Base-by-base conservation (phyloP, 2,113 vertebrate genomes). In the Mirounga angustirostris region DNA sequence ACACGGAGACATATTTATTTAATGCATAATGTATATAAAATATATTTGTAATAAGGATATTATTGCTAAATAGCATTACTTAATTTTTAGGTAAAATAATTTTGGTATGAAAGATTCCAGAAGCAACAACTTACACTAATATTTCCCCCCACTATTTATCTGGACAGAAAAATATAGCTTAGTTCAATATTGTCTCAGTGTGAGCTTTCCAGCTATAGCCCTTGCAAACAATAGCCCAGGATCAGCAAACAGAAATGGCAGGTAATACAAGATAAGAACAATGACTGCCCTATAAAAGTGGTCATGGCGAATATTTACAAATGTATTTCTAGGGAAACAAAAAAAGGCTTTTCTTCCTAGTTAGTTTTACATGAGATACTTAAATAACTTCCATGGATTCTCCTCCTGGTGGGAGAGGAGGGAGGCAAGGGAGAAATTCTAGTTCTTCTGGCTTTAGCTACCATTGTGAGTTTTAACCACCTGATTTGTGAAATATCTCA, bases 31-130 rank as follows among this genome's bases (percentile, higher is more conserved):
- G 21, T 54, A 61, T 52, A n/a, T 43, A 85, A 94, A 91, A n/a
- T 79, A 43, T 5, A 67, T 95, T 59, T 87, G 22, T 52, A 81
- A 87, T 81, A 19, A 74, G 21, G 26, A 91, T 18, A 80, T 13
- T 33, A 80, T 14, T 54, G 52, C 33, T 86, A 95, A 86, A 80
- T 52, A 91, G 21, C 71, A 91, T 50, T 24, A 78, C 33, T 80
- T 79, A 61, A 71, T 91, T 50, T 95, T 91, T 59, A 95, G 78
- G 12, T 36, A 79, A 91, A 22, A 85, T 91, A 40, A 95, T 71
- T 61, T 71, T 61, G 43, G 58, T 52, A 52, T 54, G 24, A 91
- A 91, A 24, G 56, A 87, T 61, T 50, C 56, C 22, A 80, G 61
- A 84, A 88, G 33, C 18, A 97, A 74, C 74, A 91, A 91, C 8